These are phyloP conservation scores for Myrmecobius fasciatus DNA, from an alignment of 2,113 vertebrate species.

Conservation along the genomic window DNA sequence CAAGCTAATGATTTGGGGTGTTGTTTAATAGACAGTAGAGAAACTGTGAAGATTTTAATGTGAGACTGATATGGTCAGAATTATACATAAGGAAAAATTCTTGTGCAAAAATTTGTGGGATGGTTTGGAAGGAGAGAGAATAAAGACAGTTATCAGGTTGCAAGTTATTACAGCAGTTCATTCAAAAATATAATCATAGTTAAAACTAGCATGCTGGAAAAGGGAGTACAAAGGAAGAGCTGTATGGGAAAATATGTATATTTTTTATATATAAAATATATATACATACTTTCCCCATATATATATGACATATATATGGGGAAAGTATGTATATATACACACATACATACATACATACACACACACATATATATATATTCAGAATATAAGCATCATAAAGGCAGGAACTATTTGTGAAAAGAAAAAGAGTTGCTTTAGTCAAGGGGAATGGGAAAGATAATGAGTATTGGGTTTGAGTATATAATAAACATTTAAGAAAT, in stretches of 20 bases:
- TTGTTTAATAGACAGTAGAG: background rate
- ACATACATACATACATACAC: background rate
- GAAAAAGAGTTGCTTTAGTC: background rate
- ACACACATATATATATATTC: background rate
- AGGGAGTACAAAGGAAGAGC: background rate
- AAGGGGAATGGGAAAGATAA: background rate
- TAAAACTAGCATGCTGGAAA: background rate
- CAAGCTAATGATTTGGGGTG: background rate
- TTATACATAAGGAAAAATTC: background rate
- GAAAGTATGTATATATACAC: no score
- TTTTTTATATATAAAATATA: no score
- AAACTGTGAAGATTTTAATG: background rate
- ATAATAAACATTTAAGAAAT: background rate
- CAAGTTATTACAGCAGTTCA: background rate
- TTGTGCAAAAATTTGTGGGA: background rate
- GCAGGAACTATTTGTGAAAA: background rate
- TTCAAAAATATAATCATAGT: background rate
- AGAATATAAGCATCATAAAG: background rate
- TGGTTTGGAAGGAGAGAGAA: background rate
- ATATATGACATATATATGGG: no score
- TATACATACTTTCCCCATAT: no score
- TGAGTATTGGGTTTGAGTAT: background rate
- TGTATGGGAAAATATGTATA: background rate
- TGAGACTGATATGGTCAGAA: background rate
- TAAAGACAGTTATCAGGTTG: background rate